phyloP scores from a whole-genome alignment of 2,113 vertebrate species.

The Gymnobelideus leadbeateri region DNA sequence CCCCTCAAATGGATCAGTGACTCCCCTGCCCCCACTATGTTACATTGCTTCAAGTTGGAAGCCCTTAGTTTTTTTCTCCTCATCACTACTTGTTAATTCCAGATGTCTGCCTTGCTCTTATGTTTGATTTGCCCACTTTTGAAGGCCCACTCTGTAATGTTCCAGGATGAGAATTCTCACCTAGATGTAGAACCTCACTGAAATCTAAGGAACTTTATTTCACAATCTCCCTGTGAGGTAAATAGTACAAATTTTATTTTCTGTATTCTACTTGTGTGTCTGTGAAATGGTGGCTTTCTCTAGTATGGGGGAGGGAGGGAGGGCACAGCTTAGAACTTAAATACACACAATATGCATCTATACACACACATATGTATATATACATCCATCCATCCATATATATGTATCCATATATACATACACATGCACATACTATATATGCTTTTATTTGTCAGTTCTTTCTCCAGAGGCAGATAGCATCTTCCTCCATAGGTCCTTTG shows the following conservation, averaged over 20 bases:
- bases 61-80: background rate
- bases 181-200: background rate
- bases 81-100: background rate
- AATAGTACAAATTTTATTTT: background rate
- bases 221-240: background rate
- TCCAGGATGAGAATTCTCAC: background rate
- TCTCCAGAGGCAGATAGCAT: too few species aligned
- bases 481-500: too few species aligned
- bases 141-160: constrained; percentile 6
- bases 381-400: too few species aligned
- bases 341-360: too few species aligned
- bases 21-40: background rate
- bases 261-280: too few species aligned
- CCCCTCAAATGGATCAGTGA: background rate
- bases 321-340: too few species aligned
- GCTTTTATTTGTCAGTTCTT: too few species aligned
- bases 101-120: background rate
- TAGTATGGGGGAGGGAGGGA: too few species aligned
- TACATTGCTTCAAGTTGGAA: background rate
- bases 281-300: too few species aligned
- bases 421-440: too few species aligned
- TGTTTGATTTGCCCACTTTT: background rate
- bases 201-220: background rate
- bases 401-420: too few species aligned
- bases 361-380: too few species aligned